These are phyloP conservation scores for Drosophila parvula DNA, from an alignment of 1,140 invertebrate species.

Conservation along the genomic window DNA sequence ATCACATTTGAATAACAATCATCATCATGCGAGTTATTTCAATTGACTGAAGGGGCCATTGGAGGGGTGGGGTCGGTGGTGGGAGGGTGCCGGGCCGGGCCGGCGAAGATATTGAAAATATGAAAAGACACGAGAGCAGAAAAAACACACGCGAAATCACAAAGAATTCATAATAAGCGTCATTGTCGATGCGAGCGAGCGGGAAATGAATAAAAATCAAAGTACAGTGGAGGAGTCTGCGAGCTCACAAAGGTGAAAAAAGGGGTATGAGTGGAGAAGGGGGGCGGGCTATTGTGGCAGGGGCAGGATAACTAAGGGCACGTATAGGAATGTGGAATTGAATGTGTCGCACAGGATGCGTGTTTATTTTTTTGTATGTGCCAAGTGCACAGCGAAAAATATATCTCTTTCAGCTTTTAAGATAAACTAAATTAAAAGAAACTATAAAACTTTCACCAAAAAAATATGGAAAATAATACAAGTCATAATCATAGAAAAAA, in stretches of 20 bases:
- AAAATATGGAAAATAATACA: no score
- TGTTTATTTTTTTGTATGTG: constrained; percentile 48
- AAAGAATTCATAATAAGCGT: constrained; percentile 83
- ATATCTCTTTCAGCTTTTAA: not conserved
- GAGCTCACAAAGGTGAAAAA: constrained; percentile 65
- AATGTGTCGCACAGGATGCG: constrained; percentile 78
- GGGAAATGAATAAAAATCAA: constrained; percentile 83
- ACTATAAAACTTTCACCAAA: not conserved
- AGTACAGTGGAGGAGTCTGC: constrained; percentile 53
- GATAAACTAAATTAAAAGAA: not conserved
- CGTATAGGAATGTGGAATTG: constrained; percentile 61
- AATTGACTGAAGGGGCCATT: constrained; percentile 42
- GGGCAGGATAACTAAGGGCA: constrained; percentile 23
- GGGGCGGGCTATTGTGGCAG: not conserved
- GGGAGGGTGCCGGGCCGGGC: constrained; percentile 7
- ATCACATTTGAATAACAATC: constrained; percentile 83
- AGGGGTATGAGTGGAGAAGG: constrained; percentile 49
- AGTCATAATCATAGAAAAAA: no score
- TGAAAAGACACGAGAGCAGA: constrained; percentile 66
- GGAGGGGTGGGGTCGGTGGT: not conserved
- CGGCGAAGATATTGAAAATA: constrained; percentile 75
- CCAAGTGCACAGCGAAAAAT: constrained; percentile 1
- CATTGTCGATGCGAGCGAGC: constrained; percentile 77
- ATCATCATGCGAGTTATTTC: constrained; percentile 76
- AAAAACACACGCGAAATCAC: constrained; percentile 67